Conservation (phyloP, 1,140 invertebrate species). For the Drosophila yakuba region DNA sequence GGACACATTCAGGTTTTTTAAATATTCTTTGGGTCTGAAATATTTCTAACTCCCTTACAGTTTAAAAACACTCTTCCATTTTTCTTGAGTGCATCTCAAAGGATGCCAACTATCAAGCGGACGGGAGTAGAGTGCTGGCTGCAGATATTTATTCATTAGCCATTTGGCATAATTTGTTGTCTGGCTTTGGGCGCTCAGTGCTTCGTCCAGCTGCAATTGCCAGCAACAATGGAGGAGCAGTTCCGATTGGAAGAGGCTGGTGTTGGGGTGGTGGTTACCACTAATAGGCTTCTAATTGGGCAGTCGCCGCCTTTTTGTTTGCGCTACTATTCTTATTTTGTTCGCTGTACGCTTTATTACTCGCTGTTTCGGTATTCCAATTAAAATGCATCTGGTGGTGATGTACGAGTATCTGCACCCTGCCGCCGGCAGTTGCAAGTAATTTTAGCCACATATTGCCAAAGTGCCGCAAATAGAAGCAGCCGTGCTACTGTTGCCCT, state of each 20-base stretch:
- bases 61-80: neutral
- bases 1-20: no score
- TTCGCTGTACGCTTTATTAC: slow-evolving; percentile 14
- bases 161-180: slow-evolving; percentile 61
- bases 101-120: neutral
- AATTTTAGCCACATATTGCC: slow-evolving; percentile 68
- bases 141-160: slow-evolving; percentile 76
- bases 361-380: slow-evolving; percentile 61
- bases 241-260: neutral
- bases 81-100: slow-evolving; percentile 4
- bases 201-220: slow-evolving; percentile 46
- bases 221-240: slow-evolving; percentile 19
- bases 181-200: slow-evolving; percentile 35
- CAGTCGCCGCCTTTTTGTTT: slow-evolving; percentile 38
- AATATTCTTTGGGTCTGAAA: neutral
- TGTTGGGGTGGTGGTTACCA: slow-evolving; percentile 8
- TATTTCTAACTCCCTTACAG: neutral
- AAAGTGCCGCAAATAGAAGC: slow-evolving; percentile 33
- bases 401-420: slow-evolving; percentile 28
- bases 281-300: slow-evolving; percentile 79
- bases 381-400: slow-evolving; percentile 71
- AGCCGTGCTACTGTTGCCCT: slow-evolving; percentile 31
- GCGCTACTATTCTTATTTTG: neutral
- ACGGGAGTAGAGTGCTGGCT: slow-evolving; percentile 1
- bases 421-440: slow-evolving; percentile 57